Base-by-base conservation (phyloP, 2,888 invertebrate genomes). In the Endomychus coccineus region DNA sequence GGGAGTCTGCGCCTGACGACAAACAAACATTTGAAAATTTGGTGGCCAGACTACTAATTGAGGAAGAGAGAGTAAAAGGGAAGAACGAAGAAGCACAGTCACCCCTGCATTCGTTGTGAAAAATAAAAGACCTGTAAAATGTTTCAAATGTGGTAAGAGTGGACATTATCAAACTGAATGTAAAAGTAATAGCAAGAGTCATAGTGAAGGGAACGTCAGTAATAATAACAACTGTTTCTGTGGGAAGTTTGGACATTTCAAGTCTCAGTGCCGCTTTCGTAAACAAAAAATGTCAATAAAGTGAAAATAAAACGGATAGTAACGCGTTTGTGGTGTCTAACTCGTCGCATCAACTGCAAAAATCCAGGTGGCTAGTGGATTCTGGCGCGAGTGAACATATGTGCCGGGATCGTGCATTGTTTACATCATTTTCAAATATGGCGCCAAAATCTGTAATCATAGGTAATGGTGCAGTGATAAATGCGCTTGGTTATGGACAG, bases 1-100 rank as follows among this genome's bases (percentile, higher is more conserved):
- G 54, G 51, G 50, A 53, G 36, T 46, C 48, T 4, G 51, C 47
- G 10, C 36, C 39, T 2, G 38, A 30, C 16, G 34, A 39, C 1
- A 40, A 54, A 7, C 43, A 46, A 36, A 52, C 39, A 4, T 16
- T 55, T 12, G 45, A 42, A 33, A 47, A 46, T 12, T 37, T 54
- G 12, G 44, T 41, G 15, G 34, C 46, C 15, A 34, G 49, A n/a
- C n/a, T n/a, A n/a, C n/a, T n/a, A n/a, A n/a, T n/a, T n/a, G n/a
- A n/a, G n/a, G n/a, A n/a, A n/a, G n/a, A n/a, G n/a, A n/a, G n/a
- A n/a, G n/a, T n/a, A n/a, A n/a, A n/a, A n/a, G n/a, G n/a, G n/a
- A n/a, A n/a, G n/a, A n/a, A n/a, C n/a, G n/a, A n/a, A n/a, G n/a
- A n/a, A n/a, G n/a, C n/a, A n/a, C n/a, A n/a, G n/a, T n/a, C n/a